Percentiles rank a stretch among this genome's conserved stretches.
Conservation (phyloP, 2,888 invertebrate species). For the Gastrophysa polygoni region DNA sequence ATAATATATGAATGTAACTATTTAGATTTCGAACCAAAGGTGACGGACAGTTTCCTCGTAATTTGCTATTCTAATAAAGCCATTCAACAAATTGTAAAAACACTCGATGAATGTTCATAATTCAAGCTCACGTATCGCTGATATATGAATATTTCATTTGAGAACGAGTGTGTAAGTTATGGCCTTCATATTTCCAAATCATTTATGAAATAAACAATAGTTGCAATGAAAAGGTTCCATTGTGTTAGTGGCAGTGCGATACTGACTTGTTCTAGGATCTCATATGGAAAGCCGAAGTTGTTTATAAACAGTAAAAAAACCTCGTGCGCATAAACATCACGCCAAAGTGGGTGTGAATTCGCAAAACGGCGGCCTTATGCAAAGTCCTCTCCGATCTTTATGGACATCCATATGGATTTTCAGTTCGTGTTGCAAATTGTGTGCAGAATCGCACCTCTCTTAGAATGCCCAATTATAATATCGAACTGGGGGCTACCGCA, state of each 20-base stretch:
- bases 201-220: background rate
- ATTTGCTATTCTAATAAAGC: background rate
- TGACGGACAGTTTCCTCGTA: background rate
- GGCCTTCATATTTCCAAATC: slow-evolving; percentile 8
- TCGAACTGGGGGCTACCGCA: slow-evolving; percentile 53
- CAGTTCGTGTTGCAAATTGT: slow-evolving; percentile 55
- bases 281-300: slow-evolving; percentile 43
- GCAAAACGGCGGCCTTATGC: slow-evolving; percentile 49
- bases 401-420: slow-evolving; percentile 38
- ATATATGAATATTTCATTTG: background rate
- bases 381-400: slow-evolving; percentile 35
- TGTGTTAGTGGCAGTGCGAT: slow-evolving; percentile 22
- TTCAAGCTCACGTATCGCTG: background rate
- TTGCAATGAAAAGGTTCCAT: slow-evolving; percentile 1
- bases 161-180: slow-evolving; percentile 6
- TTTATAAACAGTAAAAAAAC: slow-evolving; percentile 52
- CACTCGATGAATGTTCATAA: background rate
- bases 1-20: background rate
- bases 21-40: background rate
- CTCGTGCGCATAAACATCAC: slow-evolving; percentile 42
- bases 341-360: slow-evolving; percentile 49
- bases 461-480: slow-evolving; percentile 57
- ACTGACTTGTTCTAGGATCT: slow-evolving; percentile 36
- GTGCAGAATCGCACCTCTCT: slow-evolving; percentile 58
- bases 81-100: background rate